phyloP scores from a whole-genome alignment of 1,140 invertebrate species.

The Pogonomyrmex californicus region DNA sequence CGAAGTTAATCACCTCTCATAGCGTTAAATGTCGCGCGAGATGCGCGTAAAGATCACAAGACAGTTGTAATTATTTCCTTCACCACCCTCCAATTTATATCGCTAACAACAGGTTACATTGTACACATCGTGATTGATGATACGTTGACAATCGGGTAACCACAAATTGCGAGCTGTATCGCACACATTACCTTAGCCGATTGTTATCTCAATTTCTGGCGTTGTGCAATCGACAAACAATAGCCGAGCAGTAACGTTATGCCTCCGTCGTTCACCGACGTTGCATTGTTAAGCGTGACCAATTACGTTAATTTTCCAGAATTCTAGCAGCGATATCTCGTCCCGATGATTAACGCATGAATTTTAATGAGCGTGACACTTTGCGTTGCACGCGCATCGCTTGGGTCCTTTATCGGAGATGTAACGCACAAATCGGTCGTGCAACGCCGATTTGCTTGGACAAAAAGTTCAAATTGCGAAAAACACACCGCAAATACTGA shows the following conservation, averaged over 20 bases:
- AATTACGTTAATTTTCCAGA: conserved; percentile 53
- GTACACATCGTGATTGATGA: not conserved
- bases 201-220: conserved; percentile 58
- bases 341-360: not conserved
- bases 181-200: conserved; percentile 29
- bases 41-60: not conserved
- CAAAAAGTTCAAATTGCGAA: no score
- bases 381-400: not conserved
- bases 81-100: not conserved
- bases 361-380: conserved; percentile 10
- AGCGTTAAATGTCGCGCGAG: not conserved
- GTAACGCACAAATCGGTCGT: not conserved
- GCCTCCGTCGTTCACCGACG: conserved; percentile 26
- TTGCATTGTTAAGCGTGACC: conserved; percentile 46
- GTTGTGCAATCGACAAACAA: conserved; percentile 50
- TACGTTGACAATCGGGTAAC: conserved; percentile 7
- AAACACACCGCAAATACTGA: no score
- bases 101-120: not conserved
- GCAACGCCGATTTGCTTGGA: not conserved
- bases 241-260: conserved; percentile 35
- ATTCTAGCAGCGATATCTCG: conserved; percentile 11
- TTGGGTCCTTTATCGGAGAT: not conserved
- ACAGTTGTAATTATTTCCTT: not conserved
- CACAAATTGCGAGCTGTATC: conserved; percentile 33
- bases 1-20: not conserved